A percentile compares a stretch with the other conserved stretches of the same genome.
phyloP scores from a whole-genome alignment of 92 coral and sea anemone species.

The Umimayanthus chanpuru region DNA sequence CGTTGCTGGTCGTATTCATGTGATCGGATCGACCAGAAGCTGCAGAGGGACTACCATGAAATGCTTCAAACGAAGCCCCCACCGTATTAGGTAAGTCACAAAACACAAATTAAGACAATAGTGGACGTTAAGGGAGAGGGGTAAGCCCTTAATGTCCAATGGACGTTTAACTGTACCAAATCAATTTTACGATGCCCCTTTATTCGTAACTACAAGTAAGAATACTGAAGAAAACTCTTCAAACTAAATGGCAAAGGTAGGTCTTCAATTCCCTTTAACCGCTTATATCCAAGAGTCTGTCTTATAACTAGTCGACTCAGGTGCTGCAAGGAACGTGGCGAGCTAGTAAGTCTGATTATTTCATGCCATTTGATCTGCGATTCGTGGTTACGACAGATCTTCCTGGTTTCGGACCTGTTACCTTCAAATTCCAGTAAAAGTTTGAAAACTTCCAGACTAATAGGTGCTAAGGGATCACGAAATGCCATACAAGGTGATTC shows the following conservation, averaged over 20 bases:
- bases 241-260: conserved; percentile 69
- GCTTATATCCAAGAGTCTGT: conserved; percentile 45
- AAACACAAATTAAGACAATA: too few species aligned
- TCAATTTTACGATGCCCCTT: too few species aligned
- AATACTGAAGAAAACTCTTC: conserved; percentile 56
- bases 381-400: conserved; percentile 40
- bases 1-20: too few species aligned
- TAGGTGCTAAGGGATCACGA: conserved; percentile 52
- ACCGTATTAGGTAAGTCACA: too few species aligned
- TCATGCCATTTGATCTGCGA: conserved; percentile 51
- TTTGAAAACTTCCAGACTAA: conserved; percentile 53
- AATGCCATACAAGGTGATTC: conserved; percentile 59
- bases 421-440: conserved; percentile 66
- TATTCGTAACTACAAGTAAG: conserved; percentile 42
- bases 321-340: conserved; percentile 72
- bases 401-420: conserved; percentile 47
- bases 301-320: conserved; percentile 71
- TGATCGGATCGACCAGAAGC: too few species aligned
- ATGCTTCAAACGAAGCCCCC: too few species aligned
- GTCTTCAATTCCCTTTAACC: conserved; percentile 51
- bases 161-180: too few species aligned
- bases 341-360: conserved; percentile 44
- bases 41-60: too few species aligned
- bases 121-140: too few species aligned
- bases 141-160: too few species aligned